Evolutionary conservation across 2,888 invertebrate genomes (phyloP), one percentile per base, ranked within the genome.

Genomic region (Salpingus planirostris): DNA sequence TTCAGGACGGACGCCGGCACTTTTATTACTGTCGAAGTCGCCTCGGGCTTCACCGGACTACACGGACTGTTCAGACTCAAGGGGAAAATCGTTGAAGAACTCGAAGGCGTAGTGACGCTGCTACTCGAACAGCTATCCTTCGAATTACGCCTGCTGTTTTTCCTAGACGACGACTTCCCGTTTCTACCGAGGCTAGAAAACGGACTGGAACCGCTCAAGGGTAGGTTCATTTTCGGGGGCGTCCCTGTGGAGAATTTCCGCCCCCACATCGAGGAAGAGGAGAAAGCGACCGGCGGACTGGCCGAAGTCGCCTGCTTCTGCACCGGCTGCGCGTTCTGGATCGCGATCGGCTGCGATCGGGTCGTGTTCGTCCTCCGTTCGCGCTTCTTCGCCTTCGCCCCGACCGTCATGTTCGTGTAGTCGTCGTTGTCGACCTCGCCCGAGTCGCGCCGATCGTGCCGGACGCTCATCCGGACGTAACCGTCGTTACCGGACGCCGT

Each of bases 61-160:
- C 73, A 71, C 1, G 80, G 80, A 43, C 78, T 78, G 54, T 78
- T 79, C 24, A 78, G 59, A 37, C 75, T 78, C 49, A 80, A 69
- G 1, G 80, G 79, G 57, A 81, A 81, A 37, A 80, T 74, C 0
- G 78, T 76, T 33, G 72, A 71, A 3, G 75, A 62, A 33, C 68
- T 68, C 2, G 70, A 76, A 25, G 76, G 76, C 2, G 74, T 73
- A 1, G 74, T 73, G 2, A 68, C 62, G 38, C 64, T 58, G 2
- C 60, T 59, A 39, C 58, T 59, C 6, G 58, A 56, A 5, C 5
- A 18, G 33, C 64, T 65, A 33, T 67, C 67, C 40, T 60, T 60
- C 2, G 65, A 65, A 40, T 66, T 65, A 26, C 67, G 59, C n/a
- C 68, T 56, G 18, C 52, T 54, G 33, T 54, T 26, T 18, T 55